phyloP scores from a whole-genome alignment of 2,797 vertebrate genomes.

The Onychomys arenicola region DNA sequence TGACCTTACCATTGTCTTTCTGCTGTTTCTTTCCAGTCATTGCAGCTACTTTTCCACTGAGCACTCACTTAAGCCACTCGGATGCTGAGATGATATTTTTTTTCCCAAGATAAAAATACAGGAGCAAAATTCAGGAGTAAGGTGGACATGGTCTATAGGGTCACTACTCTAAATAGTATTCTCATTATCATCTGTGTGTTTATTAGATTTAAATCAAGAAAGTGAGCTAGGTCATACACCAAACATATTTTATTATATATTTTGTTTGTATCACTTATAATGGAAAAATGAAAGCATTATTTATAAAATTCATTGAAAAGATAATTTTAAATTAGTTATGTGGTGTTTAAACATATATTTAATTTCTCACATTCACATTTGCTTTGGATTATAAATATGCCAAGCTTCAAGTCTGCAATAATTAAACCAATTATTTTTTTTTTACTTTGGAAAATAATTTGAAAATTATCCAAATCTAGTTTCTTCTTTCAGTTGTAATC shows the following conservation, averaged over 20 bases:
- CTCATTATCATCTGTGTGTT: not conserved
- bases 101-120: not conserved
- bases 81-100: constrained; percentile 12
- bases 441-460: not conserved
- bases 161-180: not conserved
- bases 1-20: constrained; percentile 48
- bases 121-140: constrained; percentile 29
- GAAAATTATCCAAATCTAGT: not conserved
- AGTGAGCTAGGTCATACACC: not conserved
- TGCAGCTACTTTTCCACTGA: constrained; percentile 7
- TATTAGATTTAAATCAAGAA: not conserved
- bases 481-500: constrained; percentile 13
- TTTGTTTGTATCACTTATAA: not conserved
- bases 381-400: not conserved
- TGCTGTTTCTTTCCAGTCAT: constrained; percentile 52
- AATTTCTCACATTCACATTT: not conserved
- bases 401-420: not conserved
- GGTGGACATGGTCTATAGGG: no score
- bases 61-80: constrained; percentile 2
- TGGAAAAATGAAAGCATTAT: not conserved
- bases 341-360: not conserved
- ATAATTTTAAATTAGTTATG: not conserved
- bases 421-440: not conserved
- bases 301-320: not conserved
- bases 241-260: not conserved